A percentile compares a stretch with the other conserved stretches of the same genome.
phyloP scores from a whole-genome alignment of 1,140 invertebrate species.

The Drosophila lini region DNA sequence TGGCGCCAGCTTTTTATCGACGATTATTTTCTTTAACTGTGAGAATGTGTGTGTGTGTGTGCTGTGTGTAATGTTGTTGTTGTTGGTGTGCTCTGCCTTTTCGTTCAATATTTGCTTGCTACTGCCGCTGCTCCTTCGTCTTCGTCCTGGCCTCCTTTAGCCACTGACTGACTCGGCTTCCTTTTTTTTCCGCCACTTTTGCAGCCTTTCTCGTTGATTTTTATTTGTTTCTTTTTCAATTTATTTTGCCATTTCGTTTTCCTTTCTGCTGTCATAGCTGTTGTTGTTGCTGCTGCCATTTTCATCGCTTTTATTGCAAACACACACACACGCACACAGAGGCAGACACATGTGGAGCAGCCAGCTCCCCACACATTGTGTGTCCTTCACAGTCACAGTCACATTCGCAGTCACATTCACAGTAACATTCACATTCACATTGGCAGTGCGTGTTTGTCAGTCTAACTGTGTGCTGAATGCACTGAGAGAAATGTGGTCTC shows the following conservation, averaged over 20 bases:
- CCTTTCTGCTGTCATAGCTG: constrained; percentile 81
- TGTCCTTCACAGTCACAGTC: constrained; percentile 74
- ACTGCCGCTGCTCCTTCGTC: constrained; percentile 44
- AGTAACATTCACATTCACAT: constrained; percentile 59
- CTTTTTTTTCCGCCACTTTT: constrained; percentile 78
- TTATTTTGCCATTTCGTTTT: constrained; percentile 83
- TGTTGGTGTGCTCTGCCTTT: constrained; percentile 63
- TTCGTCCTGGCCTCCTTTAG: constrained; percentile 34
- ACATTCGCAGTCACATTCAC: constrained; percentile 46
- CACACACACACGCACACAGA: constrained; percentile 51
- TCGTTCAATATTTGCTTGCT: constrained; percentile 80
- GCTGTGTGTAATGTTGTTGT: constrained; percentile 23
- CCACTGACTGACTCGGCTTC: constrained; percentile 42
- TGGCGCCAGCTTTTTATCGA: constrained; percentile 82
- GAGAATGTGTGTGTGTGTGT: constrained; percentile 31
- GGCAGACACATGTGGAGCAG: constrained; percentile 64
- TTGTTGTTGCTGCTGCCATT: constrained; percentile 73
- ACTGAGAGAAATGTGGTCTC: neutral
- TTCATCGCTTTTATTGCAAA: constrained; percentile 83
- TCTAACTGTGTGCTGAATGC: constrained; percentile 39
- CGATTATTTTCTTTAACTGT: constrained; percentile 78
- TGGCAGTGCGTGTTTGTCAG: constrained; percentile 49
- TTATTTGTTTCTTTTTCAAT: constrained; percentile 83
- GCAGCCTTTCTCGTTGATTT: constrained; percentile 82
- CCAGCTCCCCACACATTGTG: constrained; percentile 71